These are phyloP conservation scores for Caenorhabditis sp. DNA, from an alignment of 2,888 invertebrate genomes.

Conservation along the genomic window DNA sequence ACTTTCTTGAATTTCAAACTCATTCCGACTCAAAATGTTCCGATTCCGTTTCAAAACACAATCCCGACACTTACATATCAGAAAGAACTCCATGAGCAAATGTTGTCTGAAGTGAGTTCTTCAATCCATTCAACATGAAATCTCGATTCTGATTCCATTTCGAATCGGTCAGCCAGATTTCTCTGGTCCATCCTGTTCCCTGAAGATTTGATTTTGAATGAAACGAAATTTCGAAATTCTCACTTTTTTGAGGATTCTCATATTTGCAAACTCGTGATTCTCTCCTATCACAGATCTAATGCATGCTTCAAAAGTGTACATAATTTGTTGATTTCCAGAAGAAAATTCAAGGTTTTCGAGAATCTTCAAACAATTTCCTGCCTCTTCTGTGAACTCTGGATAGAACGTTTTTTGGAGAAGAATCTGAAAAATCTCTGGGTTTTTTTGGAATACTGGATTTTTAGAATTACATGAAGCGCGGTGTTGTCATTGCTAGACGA, in stretches of 20 bases:
- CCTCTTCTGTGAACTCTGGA: conserved; percentile 40
- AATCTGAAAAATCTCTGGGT: conserved; percentile 6
- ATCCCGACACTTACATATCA: conserved; percentile 27
- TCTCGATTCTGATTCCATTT: conserved; percentile 73
- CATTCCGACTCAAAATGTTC: too few species aligned
- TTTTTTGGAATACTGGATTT: too few species aligned
- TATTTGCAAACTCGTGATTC: conserved; percentile 43
- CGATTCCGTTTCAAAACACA: neutral
- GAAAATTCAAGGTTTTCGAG: conserved; percentile 66
- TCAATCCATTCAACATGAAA: conserved; percentile 80
- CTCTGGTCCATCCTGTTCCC: conserved; percentile 77
- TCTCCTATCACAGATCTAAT: conserved; percentile 73
- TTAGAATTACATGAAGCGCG: conserved; percentile 68
- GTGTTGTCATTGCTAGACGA: conserved; percentile 61
- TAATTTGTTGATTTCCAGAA: conserved; percentile 27
- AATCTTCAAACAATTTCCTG: conserved; percentile 59
- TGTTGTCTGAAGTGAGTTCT: conserved; percentile 36
- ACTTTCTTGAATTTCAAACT: too few species aligned
- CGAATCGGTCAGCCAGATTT: conserved; percentile 77
- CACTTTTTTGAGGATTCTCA: conserved; percentile 62
- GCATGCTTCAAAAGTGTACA: conserved; percentile 73
- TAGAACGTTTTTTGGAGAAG: conserved; percentile 55
- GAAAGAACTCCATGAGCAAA: conserved; percentile 36
- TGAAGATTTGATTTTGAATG: neutral
- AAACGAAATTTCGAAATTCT: neutral